Base-by-base conservation (phyloP, 2,888 invertebrate species). In the Dinocampus coccinellae region DNA sequence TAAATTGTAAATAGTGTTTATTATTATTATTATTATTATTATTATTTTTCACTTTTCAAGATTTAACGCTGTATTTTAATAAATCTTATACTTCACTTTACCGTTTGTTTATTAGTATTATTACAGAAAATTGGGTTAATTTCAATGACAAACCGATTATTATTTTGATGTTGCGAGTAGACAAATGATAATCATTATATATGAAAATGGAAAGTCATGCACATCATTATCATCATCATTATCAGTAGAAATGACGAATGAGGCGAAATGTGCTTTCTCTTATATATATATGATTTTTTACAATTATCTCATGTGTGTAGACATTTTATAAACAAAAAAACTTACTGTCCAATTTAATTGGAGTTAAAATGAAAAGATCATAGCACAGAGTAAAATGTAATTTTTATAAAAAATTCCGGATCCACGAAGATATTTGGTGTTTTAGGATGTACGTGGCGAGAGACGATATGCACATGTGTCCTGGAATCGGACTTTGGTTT, bases 401-500 rank as follows among this genome's bases (percentile, higher is more conserved):
- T 55, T 69, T 24, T 26, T 58, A 55, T 60, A 52, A 69, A 53
- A 52, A 71, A 70, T 22, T 57, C 58, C n/a, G 13, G 33, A 47
- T 75, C 78, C 79, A 79, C 75, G 67, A 78, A 75, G 53, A 22
- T 22, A 61, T 63, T 69, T 63, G 63, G 57, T 72, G 85, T 90
- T 90, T 85, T 90, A 90, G 90, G 90, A 87, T 89, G 89, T 86
- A 89, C 89, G 83, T 90, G 90, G 89, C 90, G 89, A 84, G 87
- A 91, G 87, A 92, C 92, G 83, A 90, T 92, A 87, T 92, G 93
- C 87, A 93, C 95, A 86, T 96, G 95, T 89, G 95, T 96, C 78
- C 90, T 95, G 88, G 94, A 95, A 88, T 95, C 95, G 83, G 95
- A 95, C 89, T 96, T 95, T 87, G 96, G 96, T 82, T 95, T 96